Conservation (phyloP, 2,888 invertebrate species). For the Dynastes maya region DNA sequence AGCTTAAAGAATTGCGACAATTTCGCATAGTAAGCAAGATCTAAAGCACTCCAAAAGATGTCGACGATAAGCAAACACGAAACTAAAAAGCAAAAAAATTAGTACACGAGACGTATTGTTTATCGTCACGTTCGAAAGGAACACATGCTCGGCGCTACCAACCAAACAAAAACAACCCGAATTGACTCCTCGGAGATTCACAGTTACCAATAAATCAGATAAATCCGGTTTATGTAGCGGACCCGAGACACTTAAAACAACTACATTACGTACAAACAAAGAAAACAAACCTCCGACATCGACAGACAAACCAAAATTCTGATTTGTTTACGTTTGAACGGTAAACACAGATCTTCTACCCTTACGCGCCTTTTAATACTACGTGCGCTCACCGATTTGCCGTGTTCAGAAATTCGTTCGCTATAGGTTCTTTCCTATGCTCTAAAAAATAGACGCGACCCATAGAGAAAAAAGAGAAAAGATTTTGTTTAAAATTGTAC, state of each 20-base stretch:
- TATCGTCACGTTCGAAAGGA: slow-evolving; percentile 16
- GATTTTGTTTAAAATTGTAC: slow-evolving; percentile 23
- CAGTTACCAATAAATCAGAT: slow-evolving; percentile 40
- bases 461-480: background rate
- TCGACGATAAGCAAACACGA: no score
- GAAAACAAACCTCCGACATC: slow-evolving; percentile 31
- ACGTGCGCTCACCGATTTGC: background rate
- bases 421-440: no score
- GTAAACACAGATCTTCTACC: slow-evolving; percentile 11
- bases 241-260: slow-evolving; percentile 19
- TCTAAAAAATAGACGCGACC: no score
- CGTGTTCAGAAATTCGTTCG: background rate
- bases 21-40: no score
- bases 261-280: slow-evolving; percentile 36
- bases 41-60: no score
- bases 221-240: slow-evolving; percentile 16
- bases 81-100: no score
- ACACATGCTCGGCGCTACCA: slow-evolving; percentile 9
- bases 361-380: slow-evolving; percentile 5
- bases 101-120: background rate
- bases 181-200: slow-evolving; percentile 30
- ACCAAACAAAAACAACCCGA: slow-evolving; percentile 13
- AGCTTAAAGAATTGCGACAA: no score
- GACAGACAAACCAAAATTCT: slow-evolving; percentile 32
- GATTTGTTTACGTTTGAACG: slow-evolving; percentile 26